Percentiles rank a stretch among this genome's conserved stretches.
Evolutionary conservation across 2,888 invertebrate species (phyloP).

Genomic region (Ophion costatus): DNA sequence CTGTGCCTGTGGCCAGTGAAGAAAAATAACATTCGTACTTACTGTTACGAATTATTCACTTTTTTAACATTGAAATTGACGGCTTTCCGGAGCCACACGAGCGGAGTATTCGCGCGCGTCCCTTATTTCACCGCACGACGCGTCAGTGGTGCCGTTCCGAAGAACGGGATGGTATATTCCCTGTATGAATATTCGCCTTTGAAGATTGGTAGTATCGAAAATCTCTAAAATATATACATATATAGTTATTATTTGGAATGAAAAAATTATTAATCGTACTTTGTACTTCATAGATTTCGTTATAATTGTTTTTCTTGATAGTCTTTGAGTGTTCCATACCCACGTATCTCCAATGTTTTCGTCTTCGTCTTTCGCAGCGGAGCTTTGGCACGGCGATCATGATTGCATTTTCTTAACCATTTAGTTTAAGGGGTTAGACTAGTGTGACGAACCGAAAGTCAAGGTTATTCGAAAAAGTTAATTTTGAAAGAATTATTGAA

Average conservation of each 20-base stretch:
- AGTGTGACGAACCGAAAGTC: too few species aligned
- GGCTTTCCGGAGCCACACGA: constrained; percentile 58
- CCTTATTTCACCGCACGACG: constrained; percentile 24
- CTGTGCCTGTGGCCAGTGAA: neutral
- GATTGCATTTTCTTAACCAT: too few species aligned
- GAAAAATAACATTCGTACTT: constrained; percentile 32
- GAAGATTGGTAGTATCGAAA: neutral
- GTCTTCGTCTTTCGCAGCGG: too few species aligned
- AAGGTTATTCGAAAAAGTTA: too few species aligned
- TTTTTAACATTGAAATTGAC: constrained; percentile 58
- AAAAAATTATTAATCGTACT: too few species aligned
- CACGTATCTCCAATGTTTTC: too few species aligned
- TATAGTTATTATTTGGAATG: neutral
- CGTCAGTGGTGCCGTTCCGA: neutral
- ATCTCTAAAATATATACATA: neutral
- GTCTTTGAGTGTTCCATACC: too few species aligned
- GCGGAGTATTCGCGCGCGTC: constrained; percentile 59
- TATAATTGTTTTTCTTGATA: too few species aligned
- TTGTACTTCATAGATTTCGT: too few species aligned
- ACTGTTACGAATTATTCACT: constrained; percentile 53
- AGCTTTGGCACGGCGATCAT: too few species aligned
- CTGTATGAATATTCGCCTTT: neutral
- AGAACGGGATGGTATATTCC: constrained; percentile 26
- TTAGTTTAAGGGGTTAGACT: too few species aligned
- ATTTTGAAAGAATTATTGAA: too few species aligned